These are phyloP conservation scores for Erpetoichthys calabaricus DNA, from an alignment of 2,797 vertebrate species.

Conservation along the genomic window DNA sequence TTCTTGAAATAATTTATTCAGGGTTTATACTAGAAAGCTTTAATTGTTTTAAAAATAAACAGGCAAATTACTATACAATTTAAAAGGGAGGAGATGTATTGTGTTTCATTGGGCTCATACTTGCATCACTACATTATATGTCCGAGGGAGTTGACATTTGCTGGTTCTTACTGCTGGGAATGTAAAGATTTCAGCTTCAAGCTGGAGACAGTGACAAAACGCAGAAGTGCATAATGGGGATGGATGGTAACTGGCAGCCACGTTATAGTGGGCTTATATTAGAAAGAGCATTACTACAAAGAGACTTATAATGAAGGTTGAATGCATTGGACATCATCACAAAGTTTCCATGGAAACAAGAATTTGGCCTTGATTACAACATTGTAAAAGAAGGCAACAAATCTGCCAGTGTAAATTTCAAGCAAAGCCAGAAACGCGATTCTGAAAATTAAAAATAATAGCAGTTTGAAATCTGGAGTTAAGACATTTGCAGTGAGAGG, in stretches of 20 bases:
- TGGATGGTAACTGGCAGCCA: not conserved
- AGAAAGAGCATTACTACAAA: constrained; percentile 7
- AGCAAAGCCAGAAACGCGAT: not conserved
- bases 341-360: constrained; percentile 32
- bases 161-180: too few relatives aligned
- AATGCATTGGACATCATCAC: constrained; percentile 11
- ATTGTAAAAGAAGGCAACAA: not conserved
- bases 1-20: too few relatives aligned
- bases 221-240: not conserved
- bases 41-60: too few relatives aligned
- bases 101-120: too few relatives aligned
- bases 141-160: too few relatives aligned
- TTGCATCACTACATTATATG: too few relatives aligned
- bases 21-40: too few relatives aligned
- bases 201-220: not conserved
- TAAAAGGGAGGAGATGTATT: too few relatives aligned
- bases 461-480: too few relatives aligned
- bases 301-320: constrained; percentile 19
- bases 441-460: not conserved
- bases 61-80: too few relatives aligned
- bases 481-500: too few relatives aligned
- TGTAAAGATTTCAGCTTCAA: not conserved
- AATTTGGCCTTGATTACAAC: not conserved
- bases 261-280: not conserved
- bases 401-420: not conserved